These are phyloP conservation scores for Sipunculus nudus DNA, from an alignment of 2,888 invertebrate species.

Conservation along the genomic window DNA sequence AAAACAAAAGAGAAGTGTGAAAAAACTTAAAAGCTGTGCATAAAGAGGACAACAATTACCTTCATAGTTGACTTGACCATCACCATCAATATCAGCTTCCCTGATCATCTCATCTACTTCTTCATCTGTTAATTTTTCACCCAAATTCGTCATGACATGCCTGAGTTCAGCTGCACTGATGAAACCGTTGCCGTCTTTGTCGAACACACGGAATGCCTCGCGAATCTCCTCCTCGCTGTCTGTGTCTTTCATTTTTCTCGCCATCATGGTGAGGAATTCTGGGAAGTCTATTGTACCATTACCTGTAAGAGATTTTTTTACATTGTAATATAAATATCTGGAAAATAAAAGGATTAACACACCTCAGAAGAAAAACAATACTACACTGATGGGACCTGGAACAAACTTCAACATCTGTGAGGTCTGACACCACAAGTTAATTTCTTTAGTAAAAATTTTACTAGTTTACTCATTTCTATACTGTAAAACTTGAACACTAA, in stretches of 20 bases:
- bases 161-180: constrained; percentile 97
- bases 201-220: constrained; percentile 97
- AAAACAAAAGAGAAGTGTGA: too few species aligned
- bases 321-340: too few species aligned
- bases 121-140: constrained; percentile 98
- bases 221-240: constrained; percentile 99
- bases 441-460: too few species aligned
- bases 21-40: too few species aligned
- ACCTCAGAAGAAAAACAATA: too few species aligned
- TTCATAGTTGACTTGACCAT: constrained; percentile 98
- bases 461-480: too few species aligned
- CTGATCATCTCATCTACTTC: constrained; percentile 99
- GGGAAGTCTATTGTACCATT: constrained; percentile 99
- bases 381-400: too few species aligned
- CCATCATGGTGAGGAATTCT: constrained; percentile 99
- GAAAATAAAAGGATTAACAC: too few species aligned
- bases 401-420: too few species aligned
- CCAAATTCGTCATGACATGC: constrained; percentile 99
- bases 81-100: constrained; percentile 98
- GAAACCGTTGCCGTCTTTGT: constrained; percentile 99
- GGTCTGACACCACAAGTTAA: too few species aligned
- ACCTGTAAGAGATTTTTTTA: constrained; percentile 78
- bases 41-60: too few species aligned
- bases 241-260: constrained; percentile 99
- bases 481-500: too few species aligned